A percentile compares a stretch with the other conserved stretches of the same genome.
phyloP scores from a whole-genome alignment of 2,888 invertebrate species.

The Harpalus rufipes region DNA sequence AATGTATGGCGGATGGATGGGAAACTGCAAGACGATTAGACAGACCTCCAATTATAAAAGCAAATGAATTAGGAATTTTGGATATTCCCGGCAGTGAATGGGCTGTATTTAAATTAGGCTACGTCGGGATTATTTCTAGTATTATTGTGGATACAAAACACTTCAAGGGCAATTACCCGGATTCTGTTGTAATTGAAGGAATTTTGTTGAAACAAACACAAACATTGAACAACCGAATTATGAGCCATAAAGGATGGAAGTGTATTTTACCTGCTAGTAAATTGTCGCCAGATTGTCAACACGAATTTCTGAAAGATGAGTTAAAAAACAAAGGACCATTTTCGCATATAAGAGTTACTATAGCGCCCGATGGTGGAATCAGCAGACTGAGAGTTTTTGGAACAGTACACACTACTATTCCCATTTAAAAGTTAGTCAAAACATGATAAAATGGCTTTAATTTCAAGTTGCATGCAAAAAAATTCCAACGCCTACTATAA shows the following conservation, averaged over 20 bases:
- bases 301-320: constrained; percentile 76
- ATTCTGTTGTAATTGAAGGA: constrained; percentile 81
- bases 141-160: constrained; percentile 82
- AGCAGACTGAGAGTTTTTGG: constrained; percentile 80
- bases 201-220: constrained; percentile 73
- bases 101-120: constrained; percentile 82
- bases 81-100: constrained; percentile 82
- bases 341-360: constrained; percentile 80
- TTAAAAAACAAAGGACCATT: constrained; percentile 75
- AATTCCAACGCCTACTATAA: too few relatives aligned
- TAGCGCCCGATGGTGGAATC: constrained; percentile 83
- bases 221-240: constrained; percentile 74
- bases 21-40: constrained; percentile 83
- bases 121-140: constrained; percentile 77
- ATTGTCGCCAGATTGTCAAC: constrained; percentile 79
- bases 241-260: constrained; percentile 75
- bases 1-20: constrained; percentile 83
- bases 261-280: constrained; percentile 78
- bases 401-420: constrained; percentile 42
- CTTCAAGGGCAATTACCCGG: constrained; percentile 84
- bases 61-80: constrained; percentile 79
- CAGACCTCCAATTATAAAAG: constrained; percentile 80
- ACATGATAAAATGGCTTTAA: too few relatives aligned
- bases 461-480: too few relatives aligned
- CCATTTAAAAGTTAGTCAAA: constrained; percentile 12